Conservation (phyloP, 2,797 vertebrate species). For the Acanthurus tractus region DNA sequence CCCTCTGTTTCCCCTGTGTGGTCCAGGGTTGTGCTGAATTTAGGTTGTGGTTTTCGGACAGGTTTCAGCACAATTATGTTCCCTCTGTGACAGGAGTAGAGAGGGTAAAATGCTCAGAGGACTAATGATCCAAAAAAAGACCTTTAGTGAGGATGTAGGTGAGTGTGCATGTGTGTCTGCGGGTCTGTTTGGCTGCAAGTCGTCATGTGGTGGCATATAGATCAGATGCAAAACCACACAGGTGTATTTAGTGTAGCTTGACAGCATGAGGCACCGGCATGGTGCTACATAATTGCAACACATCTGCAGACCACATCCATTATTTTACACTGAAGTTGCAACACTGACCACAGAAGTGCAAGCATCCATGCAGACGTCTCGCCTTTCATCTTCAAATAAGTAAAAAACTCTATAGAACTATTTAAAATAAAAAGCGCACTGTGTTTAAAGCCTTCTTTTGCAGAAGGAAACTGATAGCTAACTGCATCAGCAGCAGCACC, state of each 20-base stretch:
- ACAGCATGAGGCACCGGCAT: too few species aligned
- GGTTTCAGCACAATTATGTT: slow-evolving; percentile 52
- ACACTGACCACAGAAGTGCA: too few species aligned
- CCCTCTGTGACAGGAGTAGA: slow-evolving; percentile 51
- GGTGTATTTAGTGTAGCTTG: not conserved
- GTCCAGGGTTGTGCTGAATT: slow-evolving; percentile 31
- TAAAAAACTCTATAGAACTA: too few species aligned
- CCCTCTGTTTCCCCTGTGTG: slow-evolving; percentile 40
- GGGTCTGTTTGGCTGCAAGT: not conserved
- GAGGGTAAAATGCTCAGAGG: slow-evolving; percentile 3
- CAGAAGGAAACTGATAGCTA: slow-evolving; percentile 35
- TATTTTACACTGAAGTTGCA: too few species aligned
- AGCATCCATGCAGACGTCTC: too few species aligned
- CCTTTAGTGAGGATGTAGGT: slow-evolving; percentile 15
- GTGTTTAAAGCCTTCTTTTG: not conserved
- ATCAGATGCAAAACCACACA: not conserved
- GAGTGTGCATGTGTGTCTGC: not conserved
- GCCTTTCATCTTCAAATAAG: too few species aligned
- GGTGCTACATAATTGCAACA: too few species aligned
- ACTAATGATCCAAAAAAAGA: slow-evolving; percentile 51
- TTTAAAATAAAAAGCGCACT: too few species aligned
- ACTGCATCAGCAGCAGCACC: slow-evolving; percentile 24
- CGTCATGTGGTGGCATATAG: not conserved
- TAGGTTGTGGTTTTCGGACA: slow-evolving; percentile 33
- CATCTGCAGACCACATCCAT: too few species aligned